Evolutionary conservation across 2,888 invertebrate species (phyloP), one percentile per base, ranked within the genome.

Genomic region (Sinelater perroti): DNA sequence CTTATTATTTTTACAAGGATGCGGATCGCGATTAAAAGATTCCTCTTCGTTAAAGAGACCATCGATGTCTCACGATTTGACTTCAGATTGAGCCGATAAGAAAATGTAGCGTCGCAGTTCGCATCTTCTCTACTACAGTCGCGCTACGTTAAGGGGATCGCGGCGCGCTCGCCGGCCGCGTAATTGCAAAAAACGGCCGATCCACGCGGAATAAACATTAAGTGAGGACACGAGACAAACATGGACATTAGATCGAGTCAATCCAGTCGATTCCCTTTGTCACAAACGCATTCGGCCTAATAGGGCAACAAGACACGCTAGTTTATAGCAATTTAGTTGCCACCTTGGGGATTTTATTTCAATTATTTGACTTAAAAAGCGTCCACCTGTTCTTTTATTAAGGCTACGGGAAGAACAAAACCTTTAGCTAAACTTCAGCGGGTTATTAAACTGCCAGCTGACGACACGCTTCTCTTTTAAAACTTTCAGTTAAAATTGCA

Each of bases 21-120:
- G 64, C 64, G 63, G 59, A 70, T 68, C 68, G 66, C 68, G 70
- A 72, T 72, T 71, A 70, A 72, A 70, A 71, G 72, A 72, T 72
- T 71, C 69, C 69, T 71, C 71, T 73, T 72, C 72, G 73, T 73
- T 73, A 73, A 72, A 73, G 73, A 72, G 69, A 72, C 72, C 70
- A 72, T 72, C 72, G 71, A 70, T 70, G 70, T 71, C 71, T 71
- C 71, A 72, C 72, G 71, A 70, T 70, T 70, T 71, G 70, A 71
- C 70, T 70, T 62, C 63, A 70, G 72, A 72, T 73, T 67, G 68
- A 68, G 63, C 56, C 64, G 72, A 72, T 72, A 72, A 71, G 66
- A 67, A 67, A 68, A 68, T 66, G 65, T 65, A 68, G 72, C 72
- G 71, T 70, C 68, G 70, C 66, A 62, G 66, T 71, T 72, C 69